Conservation (phyloP, 2,113 vertebrate species). For the Gopherus evgoodei region DNA sequence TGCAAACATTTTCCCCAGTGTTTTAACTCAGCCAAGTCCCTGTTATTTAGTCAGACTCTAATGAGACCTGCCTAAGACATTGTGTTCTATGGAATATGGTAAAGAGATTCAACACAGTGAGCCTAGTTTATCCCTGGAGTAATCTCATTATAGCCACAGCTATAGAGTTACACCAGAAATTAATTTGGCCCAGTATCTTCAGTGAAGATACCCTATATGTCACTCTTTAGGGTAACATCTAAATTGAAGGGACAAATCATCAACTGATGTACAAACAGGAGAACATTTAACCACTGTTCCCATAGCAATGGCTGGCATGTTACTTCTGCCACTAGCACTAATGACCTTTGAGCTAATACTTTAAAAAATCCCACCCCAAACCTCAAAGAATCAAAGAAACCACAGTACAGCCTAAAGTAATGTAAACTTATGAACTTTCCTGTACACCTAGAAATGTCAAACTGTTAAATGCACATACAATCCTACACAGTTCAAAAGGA, state of each 20-base stretch:
- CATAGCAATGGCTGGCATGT: background rate
- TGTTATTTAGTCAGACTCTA: background rate
- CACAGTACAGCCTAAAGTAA: background rate
- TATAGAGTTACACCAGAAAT: background rate
- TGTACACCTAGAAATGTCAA: background rate
- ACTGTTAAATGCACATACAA: background rate
- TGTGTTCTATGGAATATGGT: background rate
- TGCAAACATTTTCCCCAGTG: background rate
- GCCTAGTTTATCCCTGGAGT: background rate
- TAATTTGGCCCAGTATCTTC: background rate
- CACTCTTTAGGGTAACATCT: background rate
- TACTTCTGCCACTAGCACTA: background rate
- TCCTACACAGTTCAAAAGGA: conserved; percentile 10
- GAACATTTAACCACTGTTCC: accelerated
- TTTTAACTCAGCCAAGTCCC: background rate
- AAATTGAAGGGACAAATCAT: background rate
- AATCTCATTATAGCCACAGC: background rate
- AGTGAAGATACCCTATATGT: background rate
- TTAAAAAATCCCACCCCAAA: background rate
- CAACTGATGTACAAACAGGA: accelerated
- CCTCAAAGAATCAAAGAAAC: background rate
- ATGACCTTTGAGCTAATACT: background rate
- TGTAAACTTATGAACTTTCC: conserved; percentile 6
- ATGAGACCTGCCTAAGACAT: background rate
- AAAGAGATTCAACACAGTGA: background rate